Conservation (phyloP, 2,797 vertebrate genomes). For the Staurois parvus region DNA sequence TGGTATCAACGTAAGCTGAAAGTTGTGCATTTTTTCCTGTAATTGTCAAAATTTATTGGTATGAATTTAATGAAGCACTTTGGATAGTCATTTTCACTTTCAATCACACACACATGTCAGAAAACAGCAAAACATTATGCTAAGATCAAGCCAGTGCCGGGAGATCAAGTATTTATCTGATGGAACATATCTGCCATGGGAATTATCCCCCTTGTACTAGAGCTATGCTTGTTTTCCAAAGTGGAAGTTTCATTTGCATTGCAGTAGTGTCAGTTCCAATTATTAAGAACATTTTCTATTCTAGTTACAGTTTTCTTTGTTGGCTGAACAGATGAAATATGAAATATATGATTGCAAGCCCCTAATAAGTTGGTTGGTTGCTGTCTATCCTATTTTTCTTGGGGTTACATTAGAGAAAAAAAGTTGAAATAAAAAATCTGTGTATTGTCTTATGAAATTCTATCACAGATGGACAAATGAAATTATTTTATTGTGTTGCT, state of each 20-base stretch:
- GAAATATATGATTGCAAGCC: not conserved
- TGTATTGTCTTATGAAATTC: too few species aligned
- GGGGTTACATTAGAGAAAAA: not conserved
- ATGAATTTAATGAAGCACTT: not conserved
- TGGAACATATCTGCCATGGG: slow-evolving; percentile 24
- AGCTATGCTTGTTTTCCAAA: slow-evolving; percentile 39
- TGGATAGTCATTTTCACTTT: slow-evolving; percentile 26
- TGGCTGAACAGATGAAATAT: not conserved
- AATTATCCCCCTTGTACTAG: slow-evolving; percentile 20
- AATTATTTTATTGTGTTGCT: too few species aligned
- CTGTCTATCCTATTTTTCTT: not conserved
- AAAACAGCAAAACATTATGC: slow-evolving; percentile 20
- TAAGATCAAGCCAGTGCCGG: slow-evolving; percentile 9
- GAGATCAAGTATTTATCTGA: slow-evolving; percentile 44
- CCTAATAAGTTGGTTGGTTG: not conserved
- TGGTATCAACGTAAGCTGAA: not conserved
- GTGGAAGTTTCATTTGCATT: slow-evolving; percentile 42
- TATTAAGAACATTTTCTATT: slow-evolving; percentile 19
- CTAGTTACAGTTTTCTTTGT: not conserved
- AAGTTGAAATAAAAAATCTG: too few species aligned
- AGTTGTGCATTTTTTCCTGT: not conserved
- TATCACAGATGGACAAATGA: too few species aligned
- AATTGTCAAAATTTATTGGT: not conserved
- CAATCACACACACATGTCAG: not conserved
- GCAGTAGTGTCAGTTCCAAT: slow-evolving; percentile 38